Conservation (phyloP, 1,140 invertebrate species). For the Rhyacophila brunnea region DNA sequence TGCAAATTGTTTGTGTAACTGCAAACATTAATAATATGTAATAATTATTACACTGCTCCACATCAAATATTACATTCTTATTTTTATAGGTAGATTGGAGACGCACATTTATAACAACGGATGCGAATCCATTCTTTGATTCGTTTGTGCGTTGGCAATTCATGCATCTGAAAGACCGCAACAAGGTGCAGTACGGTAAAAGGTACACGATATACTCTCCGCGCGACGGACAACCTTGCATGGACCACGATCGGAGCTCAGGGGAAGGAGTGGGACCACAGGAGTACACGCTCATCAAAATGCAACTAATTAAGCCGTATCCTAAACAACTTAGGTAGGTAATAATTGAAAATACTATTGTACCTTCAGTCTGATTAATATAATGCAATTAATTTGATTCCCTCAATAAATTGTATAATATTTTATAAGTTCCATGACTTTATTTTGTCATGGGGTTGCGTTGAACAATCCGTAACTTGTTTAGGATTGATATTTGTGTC, state of each 20-base stretch:
- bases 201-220: constrained; percentile 97
- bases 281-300: constrained; percentile 97
- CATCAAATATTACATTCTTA: constrained; percentile 11
- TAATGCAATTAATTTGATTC: too few relatives aligned
- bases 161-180: constrained; percentile 77
- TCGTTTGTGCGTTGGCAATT: constrained; percentile 99
- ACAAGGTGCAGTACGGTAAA: constrained; percentile 96
- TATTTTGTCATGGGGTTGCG: too few relatives aligned
- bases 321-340: constrained; percentile 70
- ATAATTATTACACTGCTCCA: too few relatives aligned
- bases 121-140: constrained; percentile 97
- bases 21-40: too few relatives aligned
- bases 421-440: too few relatives aligned
- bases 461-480: too few relatives aligned
- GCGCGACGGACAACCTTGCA: constrained; percentile 96
- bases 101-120: constrained; percentile 95
- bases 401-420: too few relatives aligned
- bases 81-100: constrained; percentile 89
- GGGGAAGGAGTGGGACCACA: constrained; percentile 98
- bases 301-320: constrained; percentile 77
- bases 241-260: constrained; percentile 96
- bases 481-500: too few relatives aligned
- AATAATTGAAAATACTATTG: too few relatives aligned
- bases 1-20: too few relatives aligned
- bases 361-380: too few relatives aligned